Conservation (phyloP, 2,113 vertebrate genomes). For the Loxodonta africana region DNA sequence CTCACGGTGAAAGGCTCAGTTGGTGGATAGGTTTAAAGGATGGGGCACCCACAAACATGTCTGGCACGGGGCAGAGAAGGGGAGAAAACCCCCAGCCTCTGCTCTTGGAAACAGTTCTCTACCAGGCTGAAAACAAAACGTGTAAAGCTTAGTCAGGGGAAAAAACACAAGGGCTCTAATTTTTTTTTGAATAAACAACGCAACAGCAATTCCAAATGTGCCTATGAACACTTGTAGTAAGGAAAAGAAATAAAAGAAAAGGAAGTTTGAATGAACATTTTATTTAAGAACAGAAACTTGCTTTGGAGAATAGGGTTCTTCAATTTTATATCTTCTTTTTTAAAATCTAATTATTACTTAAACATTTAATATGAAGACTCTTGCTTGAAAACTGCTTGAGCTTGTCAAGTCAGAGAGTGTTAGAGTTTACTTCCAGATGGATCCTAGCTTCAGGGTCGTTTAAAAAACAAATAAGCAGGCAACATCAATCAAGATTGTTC, state of each 20-base stretch:
- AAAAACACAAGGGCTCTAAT: not conserved
- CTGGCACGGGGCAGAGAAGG: not conserved
- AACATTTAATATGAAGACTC: not conserved
- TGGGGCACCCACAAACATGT: constrained; percentile 41
- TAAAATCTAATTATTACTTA: not conserved
- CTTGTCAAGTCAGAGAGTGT: constrained; percentile 82
- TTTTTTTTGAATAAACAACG: not conserved
- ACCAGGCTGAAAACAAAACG: not conserved
- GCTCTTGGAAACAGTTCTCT: not conserved
- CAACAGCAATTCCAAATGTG: constrained; percentile 13
- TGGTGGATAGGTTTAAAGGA: constrained; percentile 70
- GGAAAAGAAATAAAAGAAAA: constrained; percentile 38
- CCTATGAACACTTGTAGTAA: not conserved
- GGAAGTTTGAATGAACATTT: not conserved
- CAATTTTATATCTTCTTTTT: not conserved
- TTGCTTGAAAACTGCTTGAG: constrained; percentile 50
- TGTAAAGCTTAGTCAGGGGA: constrained; percentile 1
- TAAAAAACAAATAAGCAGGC: constrained; percentile 73
- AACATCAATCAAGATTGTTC: constrained; percentile 83
- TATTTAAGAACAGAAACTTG: not conserved
- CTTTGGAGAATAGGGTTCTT: not conserved
- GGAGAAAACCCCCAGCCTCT: not conserved
- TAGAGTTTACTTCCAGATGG: constrained; percentile 77
- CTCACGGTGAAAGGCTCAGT: constrained; percentile 44
- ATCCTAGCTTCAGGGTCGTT: constrained; percentile 76